phyloP scores from a whole-genome alignment of 2,113 vertebrate genomes.

The Aphelocoma coerulescens region DNA sequence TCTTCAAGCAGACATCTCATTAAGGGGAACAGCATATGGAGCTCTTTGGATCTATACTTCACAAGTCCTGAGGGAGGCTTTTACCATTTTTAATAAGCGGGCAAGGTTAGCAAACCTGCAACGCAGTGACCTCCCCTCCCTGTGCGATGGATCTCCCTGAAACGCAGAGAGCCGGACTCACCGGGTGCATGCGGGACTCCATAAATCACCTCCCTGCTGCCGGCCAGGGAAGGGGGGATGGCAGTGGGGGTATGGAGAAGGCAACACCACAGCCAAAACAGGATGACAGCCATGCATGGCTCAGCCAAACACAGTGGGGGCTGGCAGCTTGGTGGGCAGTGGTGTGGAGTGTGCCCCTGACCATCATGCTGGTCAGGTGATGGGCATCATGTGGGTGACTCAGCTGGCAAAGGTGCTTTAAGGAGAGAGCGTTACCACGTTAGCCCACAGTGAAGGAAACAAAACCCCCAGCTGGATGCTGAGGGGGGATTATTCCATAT shows the following conservation, averaged over 20 bases:
- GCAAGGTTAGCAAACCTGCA: slow-evolving; percentile 68
- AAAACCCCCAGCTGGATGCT: neutral
- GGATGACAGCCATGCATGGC: accelerated
- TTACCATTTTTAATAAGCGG: slow-evolving; percentile 72
- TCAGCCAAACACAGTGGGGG: neutral
- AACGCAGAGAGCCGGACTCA: slow-evolving; percentile 22
- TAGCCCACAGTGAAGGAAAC: neutral
- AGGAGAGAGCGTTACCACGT: neutral
- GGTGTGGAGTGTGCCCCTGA: neutral
- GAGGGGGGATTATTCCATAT: slow-evolving; percentile 17
- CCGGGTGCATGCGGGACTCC: neutral
- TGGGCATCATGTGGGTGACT: neutral
- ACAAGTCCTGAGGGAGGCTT: slow-evolving; percentile 64
- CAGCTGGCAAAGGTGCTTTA: neutral
- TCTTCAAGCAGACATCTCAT: slow-evolving; percentile 73
- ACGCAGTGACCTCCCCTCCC: slow-evolving; percentile 47
- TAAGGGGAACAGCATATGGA: slow-evolving; percentile 62
- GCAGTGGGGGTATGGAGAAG: neutral
- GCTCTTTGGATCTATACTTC: slow-evolving; percentile 66
- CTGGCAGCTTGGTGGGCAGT: neutral
- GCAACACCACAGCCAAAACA: accelerated
- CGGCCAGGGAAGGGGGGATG: neutral
- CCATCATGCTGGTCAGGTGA: accelerated
- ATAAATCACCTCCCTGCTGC: neutral
- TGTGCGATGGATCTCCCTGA: slow-evolving; percentile 39